Base-by-base conservation (phyloP, 2,888 invertebrate species). In the Aphidoletes aphidimyza region DNA sequence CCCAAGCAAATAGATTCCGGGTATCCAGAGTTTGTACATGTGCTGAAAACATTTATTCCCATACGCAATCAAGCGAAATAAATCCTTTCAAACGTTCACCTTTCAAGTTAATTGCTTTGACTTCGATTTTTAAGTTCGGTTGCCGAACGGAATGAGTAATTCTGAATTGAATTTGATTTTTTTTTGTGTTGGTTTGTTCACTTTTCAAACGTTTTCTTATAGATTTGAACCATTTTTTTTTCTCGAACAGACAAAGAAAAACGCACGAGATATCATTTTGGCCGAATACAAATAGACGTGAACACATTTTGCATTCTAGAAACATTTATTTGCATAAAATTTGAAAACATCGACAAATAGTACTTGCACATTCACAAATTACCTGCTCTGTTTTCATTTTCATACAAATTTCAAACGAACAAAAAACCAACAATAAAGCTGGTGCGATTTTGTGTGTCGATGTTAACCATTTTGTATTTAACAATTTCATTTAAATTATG, bases 31-130 rank as follows among this genome's bases (percentile, higher is more conserved):
- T n/a, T n/a, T n/a, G n/a, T n/a, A 42, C 14, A 69, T 30, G 69
- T 34, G n/a, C 5, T 69, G 30, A 14, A 22, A 26, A 54, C 30
- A n/a, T n/a, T n/a, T 69, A 69, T 69, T 69, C 69, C 69, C 69
- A 69, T 30, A 69, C 34, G 69, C 69, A 69, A 69, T 69, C 69
- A 69, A 69, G 69, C 69, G 30, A n/a, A 30, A 69, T 69, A 69
- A 69, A 69, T 69, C 69, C 69, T 69, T 69, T 69, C 69, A 17
- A 69, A 69, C 69, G 69, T n/a, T 69, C 69, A 34, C 69, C 69
- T 69, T 69, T 69, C 69, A 69, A 30, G 11, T 30, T 69, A 69
- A 69, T 69, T 69, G 69, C 69, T 69, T 69, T 69, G 69, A 69
- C 69, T 69, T 30, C 69, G 69, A 69, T 69, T 69, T 69, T 30